Base-by-base conservation (phyloP, 2,797 vertebrate genomes). In the Lophius americanus region DNA sequence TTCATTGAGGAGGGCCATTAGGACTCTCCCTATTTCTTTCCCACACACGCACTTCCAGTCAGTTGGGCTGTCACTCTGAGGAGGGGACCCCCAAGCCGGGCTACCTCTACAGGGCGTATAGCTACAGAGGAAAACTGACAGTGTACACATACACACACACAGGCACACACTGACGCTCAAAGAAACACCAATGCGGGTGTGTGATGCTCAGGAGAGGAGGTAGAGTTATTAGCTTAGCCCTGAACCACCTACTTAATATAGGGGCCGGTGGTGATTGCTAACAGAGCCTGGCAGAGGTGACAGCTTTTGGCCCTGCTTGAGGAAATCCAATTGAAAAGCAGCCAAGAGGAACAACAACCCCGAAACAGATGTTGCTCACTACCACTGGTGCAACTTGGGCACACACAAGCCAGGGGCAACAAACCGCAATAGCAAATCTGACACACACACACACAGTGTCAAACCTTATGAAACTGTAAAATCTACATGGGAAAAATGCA, bases 291-390 rank as follows among this genome's bases (percentile, higher is more conserved):
- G 96, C 96, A 95, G 94, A 95, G 90, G 96, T 97, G 96, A 97
- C 96, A 97, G 96, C 96, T 95, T 94, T 92, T 95, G 95, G 96
- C 95, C 96, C 96, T 97, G 97, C 96, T 94, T 94, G 95, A 97
- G 94, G 94, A 98, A 98, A 98, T 98, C 95, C 97, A 98, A 98
- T 98, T 98, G 96, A 97, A 96, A 97, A 94, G 95, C 97, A 98
- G 94, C 95, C 95, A 97, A 97, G 97, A 95, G 97, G 97, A 98
- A 98, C 97, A 96, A 94, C 93, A 95, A 95, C 96, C 94, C 87
- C 93, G 92, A 96, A 97, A 97, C 97, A 98, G 96, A 98, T 97
- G 97, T 97, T 95, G 94, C 91, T 92, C 71, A 88, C 95, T 89
- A 93, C 94, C 90, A 90, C 90, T 71, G 86, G 92, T 85, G 90